These are phyloP conservation scores for Ptyas mucosa DNA, from an alignment of 2,113 vertebrate genomes.

Conservation along the genomic window DNA sequence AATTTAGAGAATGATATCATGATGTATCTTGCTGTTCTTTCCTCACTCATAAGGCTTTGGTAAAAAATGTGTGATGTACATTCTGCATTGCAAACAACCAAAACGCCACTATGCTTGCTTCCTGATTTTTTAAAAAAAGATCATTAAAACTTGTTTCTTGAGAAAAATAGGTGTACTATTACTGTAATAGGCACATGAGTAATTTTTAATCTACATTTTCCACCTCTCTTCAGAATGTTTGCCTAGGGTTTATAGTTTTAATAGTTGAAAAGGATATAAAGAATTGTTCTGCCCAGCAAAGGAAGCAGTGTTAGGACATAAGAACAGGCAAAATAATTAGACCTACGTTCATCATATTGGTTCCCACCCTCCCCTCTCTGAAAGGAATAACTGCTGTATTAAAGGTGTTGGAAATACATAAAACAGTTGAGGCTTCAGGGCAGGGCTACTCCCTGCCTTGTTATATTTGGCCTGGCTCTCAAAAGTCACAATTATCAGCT, in stretches of 20 bases:
- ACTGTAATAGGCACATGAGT: background rate
- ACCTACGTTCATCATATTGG: conserved; percentile 18
- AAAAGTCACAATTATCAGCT: background rate
- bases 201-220: conserved; percentile 27
- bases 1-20: background rate
- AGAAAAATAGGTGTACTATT: conserved; percentile 2
- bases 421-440: conserved; percentile 47
- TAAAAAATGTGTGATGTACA: background rate
- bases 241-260: conserved; percentile 32
- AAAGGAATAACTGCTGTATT: conserved; percentile 26
- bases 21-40: background rate
- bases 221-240: conserved; percentile 32
- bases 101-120: background rate
- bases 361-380: conserved; percentile 38
- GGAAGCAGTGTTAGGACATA: conserved; percentile 27
- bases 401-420: conserved; percentile 61
- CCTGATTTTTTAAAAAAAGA: background rate
- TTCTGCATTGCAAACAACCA: background rate
- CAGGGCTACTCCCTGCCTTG: conserved; percentile 32
- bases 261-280: conserved; percentile 31
- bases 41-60: background rate
- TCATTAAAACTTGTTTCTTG: background rate
- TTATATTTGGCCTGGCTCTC: conserved; percentile 13
- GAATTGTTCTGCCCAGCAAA: conserved; percentile 12
- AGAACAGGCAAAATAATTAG: conserved; percentile 16